Conservation (phyloP, 2,797 vertebrate species). For the Manis pentadactyla region DNA sequence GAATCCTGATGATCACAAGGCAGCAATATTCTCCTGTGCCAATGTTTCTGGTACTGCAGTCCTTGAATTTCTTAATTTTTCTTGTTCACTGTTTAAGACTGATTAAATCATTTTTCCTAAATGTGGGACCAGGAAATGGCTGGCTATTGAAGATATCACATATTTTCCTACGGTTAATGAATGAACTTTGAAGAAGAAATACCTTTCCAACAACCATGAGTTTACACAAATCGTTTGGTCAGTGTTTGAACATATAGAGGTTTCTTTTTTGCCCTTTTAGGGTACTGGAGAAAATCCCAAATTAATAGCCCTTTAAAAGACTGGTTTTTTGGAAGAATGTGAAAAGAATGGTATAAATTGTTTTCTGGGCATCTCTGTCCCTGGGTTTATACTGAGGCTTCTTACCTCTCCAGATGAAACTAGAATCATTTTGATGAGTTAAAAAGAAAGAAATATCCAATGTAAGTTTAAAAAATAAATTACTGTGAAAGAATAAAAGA, state of each 20-base stretch:
- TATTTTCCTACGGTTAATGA: background rate
- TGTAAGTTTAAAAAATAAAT: slow-evolving; percentile 6
- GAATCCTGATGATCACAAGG: background rate
- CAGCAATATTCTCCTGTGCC: background rate
- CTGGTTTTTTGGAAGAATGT: background rate
- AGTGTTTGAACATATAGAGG: background rate
- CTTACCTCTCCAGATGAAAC: slow-evolving; percentile 40
- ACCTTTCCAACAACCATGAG: background rate
- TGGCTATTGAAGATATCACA: background rate
- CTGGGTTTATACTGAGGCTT: background rate
- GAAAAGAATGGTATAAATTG: slow-evolving; percentile 6
- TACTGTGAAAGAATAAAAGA: background rate
- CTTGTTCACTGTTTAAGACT: background rate
- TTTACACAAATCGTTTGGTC: background rate
- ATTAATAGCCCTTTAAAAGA: background rate
- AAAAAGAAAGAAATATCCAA: background rate
- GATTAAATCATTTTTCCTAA: slow-evolving; percentile 19
- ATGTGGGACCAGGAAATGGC: background rate
- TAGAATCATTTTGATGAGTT: background rate
- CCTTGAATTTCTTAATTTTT: background rate
- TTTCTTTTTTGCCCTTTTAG: background rate
- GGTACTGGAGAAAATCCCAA: background rate
- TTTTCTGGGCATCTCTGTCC: slow-evolving; percentile 1
- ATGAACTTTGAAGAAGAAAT: background rate
- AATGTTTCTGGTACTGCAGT: background rate